Conservation (phyloP, 2,888 invertebrate species). For the Agonopterix alstromeriana region DNA sequence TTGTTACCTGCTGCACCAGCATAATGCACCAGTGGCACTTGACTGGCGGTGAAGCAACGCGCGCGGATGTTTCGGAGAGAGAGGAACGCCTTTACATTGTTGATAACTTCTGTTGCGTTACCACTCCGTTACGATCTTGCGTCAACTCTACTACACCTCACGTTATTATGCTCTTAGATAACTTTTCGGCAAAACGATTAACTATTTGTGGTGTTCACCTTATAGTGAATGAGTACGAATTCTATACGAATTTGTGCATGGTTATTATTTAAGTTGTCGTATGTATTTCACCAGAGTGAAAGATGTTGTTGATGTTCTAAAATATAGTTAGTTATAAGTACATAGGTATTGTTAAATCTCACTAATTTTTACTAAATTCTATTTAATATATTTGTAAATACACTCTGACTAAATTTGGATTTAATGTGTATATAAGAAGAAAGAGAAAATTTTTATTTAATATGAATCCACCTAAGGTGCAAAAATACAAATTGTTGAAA, state of each 20-base stretch:
- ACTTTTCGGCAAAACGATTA: constrained; percentile 29
- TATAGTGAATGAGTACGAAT: constrained; percentile 47
- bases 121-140: constrained; percentile 28
- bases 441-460: constrained; percentile 68
- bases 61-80: constrained; percentile 4
- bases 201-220: constrained; percentile 47
- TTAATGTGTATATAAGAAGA: constrained; percentile 76
- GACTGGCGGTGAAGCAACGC: neutral
- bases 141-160: constrained; percentile 22
- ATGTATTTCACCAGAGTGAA: constrained; percentile 66
- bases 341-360: constrained; percentile 74
- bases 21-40: neutral
- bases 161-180: constrained; percentile 31
- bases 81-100: constrained; percentile 29
- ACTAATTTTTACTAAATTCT: constrained; percentile 77
- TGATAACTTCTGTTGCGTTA: constrained; percentile 30
- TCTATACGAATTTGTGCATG: constrained; percentile 56
- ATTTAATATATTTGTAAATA: constrained; percentile 78
- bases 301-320: constrained; percentile 74
- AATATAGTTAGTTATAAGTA: constrained; percentile 56
- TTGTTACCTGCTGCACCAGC: constrained; percentile 11
- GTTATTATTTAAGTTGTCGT: constrained; percentile 51
- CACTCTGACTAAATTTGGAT: constrained; percentile 74
- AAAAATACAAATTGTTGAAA: constrained; percentile 74
- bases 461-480: constrained; percentile 71